Conservation (phyloP, 37 sponge, comb jelly and placozoan genomes). For the Diacarnus erythraeanus region DNA sequence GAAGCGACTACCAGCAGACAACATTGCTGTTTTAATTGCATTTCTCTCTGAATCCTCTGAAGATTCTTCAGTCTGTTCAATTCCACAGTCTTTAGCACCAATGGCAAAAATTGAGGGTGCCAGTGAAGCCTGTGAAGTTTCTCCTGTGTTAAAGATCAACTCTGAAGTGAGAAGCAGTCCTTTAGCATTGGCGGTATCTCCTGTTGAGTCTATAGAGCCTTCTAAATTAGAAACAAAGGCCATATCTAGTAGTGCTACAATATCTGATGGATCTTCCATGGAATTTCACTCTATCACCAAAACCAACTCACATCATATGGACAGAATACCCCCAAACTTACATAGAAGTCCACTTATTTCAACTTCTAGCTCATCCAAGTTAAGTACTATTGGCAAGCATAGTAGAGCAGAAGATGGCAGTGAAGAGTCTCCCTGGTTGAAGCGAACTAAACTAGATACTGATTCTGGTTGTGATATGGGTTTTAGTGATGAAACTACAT, state of each 20-base stretch:
- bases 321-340: neutral
- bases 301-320: neutral
- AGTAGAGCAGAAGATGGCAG: neutral
- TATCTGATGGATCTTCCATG: neutral
- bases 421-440: neutral
- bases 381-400: neutral
- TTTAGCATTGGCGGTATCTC: too few relatives aligned
- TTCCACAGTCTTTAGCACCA: neutral
- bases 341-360: neutral
- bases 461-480: neutral
- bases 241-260: neutral
- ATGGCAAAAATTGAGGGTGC: neutral
- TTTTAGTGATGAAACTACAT: neutral
- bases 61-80: neutral
- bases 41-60: conserved; percentile 45
- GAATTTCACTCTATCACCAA: neutral
- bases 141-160: neutral
- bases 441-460: neutral
- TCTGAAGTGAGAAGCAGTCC: too few relatives aligned
- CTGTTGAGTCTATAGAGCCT: too few relatives aligned
- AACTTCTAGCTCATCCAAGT: neutral
- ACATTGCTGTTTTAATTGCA: conserved; percentile 77
- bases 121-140: neutral
- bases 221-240: too few relatives aligned
- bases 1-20: conserved; percentile 72